phyloP scores from a whole-genome alignment of 1,140 invertebrate genomes.

The Eueides isabella region DNA sequence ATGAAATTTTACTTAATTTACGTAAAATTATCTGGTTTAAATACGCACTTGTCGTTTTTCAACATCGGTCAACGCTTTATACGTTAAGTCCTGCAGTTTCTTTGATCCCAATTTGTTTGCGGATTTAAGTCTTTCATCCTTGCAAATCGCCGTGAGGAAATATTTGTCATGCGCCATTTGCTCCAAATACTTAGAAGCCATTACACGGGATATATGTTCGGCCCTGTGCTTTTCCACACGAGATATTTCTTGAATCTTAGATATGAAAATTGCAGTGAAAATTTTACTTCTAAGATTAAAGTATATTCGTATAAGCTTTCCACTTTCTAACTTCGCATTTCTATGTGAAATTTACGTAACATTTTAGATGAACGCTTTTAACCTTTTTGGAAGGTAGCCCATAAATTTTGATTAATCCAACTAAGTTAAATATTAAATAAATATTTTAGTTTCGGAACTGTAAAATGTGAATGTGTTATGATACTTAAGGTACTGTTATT shows the following conservation, averaged over 20 bases:
- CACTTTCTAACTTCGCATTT: not conserved
- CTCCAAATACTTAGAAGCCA: constrained; percentile 75
- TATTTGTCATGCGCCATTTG: constrained; percentile 77
- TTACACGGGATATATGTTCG: constrained; percentile 69
- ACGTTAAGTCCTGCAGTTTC: constrained; percentile 61
- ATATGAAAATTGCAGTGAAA: constrained; percentile 19
- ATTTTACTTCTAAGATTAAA: not conserved
- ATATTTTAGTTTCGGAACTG: no score
- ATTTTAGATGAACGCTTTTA: not conserved
- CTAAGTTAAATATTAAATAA: no score
- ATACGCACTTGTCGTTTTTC: constrained; percentile 68
- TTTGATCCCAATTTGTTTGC: constrained; percentile 68
- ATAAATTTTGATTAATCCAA: no score
- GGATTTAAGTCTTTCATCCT: constrained; percentile 68
- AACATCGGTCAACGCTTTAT: constrained; percentile 65
- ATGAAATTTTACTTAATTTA: no score
- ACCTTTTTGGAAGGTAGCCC: not conserved
- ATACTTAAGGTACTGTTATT: no score
- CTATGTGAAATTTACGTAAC: not conserved
- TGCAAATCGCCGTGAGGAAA: constrained; percentile 68
- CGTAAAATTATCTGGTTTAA: not conserved
- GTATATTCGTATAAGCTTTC: not conserved
- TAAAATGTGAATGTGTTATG: no score
- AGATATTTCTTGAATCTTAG: constrained; percentile 68
- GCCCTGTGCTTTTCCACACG: constrained; percentile 63